Conservation (phyloP, 2,888 invertebrate genomes). For the Pandemis heparana region DNA sequence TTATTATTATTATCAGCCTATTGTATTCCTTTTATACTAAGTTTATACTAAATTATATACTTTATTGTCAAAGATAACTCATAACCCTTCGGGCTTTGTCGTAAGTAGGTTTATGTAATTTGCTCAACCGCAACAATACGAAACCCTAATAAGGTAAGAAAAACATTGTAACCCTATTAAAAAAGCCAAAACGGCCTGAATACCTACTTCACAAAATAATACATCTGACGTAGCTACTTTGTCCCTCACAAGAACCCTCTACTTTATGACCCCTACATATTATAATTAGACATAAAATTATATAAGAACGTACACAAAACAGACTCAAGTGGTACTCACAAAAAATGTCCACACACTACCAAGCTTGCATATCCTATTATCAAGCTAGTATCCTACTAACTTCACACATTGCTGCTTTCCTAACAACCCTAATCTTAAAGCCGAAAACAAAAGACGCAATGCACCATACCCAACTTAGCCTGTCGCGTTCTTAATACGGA, state of each 20-base stretch:
- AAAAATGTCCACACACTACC: conserved; percentile 47
- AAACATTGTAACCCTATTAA: conserved; percentile 15
- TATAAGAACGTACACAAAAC: conserved; percentile 43
- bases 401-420: conserved; percentile 7
- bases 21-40: too few relatives aligned
- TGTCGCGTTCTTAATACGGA: not conserved
- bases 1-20: too few relatives aligned
- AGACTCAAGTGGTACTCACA: conserved; percentile 46
- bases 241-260: conserved; percentile 15
- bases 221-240: conserved; percentile 16
- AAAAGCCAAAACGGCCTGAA: not conserved
- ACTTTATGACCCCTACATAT: conserved; percentile 1
- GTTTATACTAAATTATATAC: too few relatives aligned
- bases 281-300: conserved; percentile 34
- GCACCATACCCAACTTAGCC: not conserved
- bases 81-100: too few relatives aligned
- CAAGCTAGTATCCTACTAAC: not conserved
- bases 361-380: conserved; percentile 40
- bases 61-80: too few relatives aligned
- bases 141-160: not conserved
- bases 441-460: not conserved
- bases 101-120: not conserved
- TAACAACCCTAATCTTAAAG: not conserved
- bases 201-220: conserved; percentile 13
- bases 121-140: not conserved